Percentiles rank a stretch among this genome's conserved stretches.
Conservation (phyloP, 2,888 invertebrate genomes). For the Calliphora vomitoria region DNA sequence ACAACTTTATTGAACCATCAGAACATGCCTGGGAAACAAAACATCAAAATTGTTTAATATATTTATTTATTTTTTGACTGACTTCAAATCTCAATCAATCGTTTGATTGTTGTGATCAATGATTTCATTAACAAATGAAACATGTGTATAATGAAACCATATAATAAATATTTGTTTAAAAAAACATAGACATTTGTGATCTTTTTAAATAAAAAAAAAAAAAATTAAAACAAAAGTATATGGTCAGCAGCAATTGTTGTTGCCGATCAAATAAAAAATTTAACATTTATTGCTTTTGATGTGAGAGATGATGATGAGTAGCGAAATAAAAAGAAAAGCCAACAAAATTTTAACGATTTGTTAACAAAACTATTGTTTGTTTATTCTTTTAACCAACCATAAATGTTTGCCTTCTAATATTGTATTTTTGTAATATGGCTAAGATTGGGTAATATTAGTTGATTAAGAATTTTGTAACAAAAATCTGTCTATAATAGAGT, state of each 20-base stretch:
- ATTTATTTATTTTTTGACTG: background rate
- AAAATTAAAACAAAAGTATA: constrained; percentile 37
- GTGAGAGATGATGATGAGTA: constrained; percentile 71
- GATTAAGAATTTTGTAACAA: background rate
- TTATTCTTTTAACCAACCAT: constrained; percentile 69
- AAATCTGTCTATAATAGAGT: too few relatives aligned
- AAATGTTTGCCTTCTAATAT: constrained; percentile 55
- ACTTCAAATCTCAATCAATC: constrained; percentile 58
- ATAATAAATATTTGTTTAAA: constrained; percentile 65
- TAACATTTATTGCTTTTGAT: constrained; percentile 59
- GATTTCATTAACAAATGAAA: constrained; percentile 60
- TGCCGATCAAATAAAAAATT: constrained; percentile 23
- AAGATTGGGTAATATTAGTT: constrained; percentile 4
- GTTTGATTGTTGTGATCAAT: constrained; percentile 73
- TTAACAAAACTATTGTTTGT: constrained; percentile 73
- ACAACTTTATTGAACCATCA: constrained; percentile 65
- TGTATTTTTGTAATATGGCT: background rate
- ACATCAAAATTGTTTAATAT: background rate
- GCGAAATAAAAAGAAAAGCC: constrained; percentile 39
- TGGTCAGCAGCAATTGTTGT: constrained; percentile 7
- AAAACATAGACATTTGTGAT: background rate
- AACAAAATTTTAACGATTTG: constrained; percentile 67
- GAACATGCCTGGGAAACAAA: constrained; percentile 61
- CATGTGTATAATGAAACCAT: constrained; percentile 44
- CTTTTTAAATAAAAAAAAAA: constrained; percentile 6